Conservation (phyloP, 1,140 invertebrate genomes). For the Scylla paramamosain region DNA sequence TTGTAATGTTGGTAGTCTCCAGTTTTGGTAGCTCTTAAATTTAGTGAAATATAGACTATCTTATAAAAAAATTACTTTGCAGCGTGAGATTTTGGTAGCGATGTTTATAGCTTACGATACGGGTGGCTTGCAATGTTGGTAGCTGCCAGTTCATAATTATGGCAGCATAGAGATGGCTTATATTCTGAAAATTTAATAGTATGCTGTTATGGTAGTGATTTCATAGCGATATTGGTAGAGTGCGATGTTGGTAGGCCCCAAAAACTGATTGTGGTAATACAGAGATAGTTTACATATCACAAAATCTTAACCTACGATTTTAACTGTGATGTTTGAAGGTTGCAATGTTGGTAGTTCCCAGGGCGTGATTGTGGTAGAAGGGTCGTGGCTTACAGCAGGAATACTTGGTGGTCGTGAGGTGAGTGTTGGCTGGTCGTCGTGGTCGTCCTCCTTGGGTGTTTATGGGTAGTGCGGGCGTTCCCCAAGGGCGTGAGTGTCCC, state of each 20-base stretch:
- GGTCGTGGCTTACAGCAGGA: neutral
- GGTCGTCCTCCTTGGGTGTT: neutral
- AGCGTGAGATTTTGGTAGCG: neutral
- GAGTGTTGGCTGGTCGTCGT: slow-evolving; percentile 23
- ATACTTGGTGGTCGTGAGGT: neutral
- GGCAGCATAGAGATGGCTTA: neutral
- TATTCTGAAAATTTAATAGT: neutral
- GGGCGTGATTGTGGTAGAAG: neutral
- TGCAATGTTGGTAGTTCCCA: neutral
- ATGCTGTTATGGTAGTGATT: neutral
- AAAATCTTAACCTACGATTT: neutral
- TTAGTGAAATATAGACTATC: too few relatives aligned
- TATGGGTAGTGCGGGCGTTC: neutral
- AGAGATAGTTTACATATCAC: too few relatives aligned
- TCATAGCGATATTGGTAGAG: neutral
- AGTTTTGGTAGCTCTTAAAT: too few relatives aligned
- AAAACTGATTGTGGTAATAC: too few relatives aligned
- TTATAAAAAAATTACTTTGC: too few relatives aligned
- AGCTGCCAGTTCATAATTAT: neutral
- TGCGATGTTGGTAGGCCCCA: neutral
- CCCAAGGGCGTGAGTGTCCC: slow-evolving; percentile 15
- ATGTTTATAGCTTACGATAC: neutral
- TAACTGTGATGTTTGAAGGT: neutral
- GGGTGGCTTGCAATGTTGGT: neutral
- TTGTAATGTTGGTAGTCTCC: neutral